Evolutionary conservation across 2,113 vertebrate species (phyloP).

Genomic region (Spea bombifrons): DNA sequence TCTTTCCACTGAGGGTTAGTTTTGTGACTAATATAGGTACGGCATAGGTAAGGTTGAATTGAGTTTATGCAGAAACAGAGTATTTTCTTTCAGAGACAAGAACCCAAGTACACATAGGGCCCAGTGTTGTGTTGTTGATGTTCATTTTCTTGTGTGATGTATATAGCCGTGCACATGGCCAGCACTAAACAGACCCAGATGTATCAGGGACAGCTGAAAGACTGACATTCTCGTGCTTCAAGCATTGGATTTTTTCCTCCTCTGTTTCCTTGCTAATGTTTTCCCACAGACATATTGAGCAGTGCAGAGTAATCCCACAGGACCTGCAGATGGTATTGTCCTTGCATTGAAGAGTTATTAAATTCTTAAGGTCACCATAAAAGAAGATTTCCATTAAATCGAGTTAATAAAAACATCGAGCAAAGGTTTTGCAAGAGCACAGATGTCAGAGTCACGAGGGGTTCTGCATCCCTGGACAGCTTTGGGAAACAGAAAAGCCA

Average conservation of each 20-base stretch:
- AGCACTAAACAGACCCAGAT: neutral
- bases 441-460: conserved; percentile 67
- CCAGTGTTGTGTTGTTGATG: no score
- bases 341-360: conserved; percentile 77
- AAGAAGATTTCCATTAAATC: conserved; percentile 72
- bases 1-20: no score
- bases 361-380: conserved; percentile 80
- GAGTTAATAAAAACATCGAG: conserved; percentile 81
- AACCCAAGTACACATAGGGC: no score
- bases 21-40: no score
- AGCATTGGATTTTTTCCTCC: conserved; percentile 26
- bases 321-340: conserved; percentile 75
- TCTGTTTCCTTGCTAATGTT: conserved; percentile 55
- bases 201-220: conserved; percentile 25
- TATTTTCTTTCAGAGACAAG: no score
- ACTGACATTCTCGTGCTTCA: conserved; percentile 57
- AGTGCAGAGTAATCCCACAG: conserved; percentile 61
- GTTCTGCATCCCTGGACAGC: conserved; percentile 59
- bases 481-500: conserved; percentile 58
- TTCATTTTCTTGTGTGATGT: neutral
- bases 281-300: conserved; percentile 69
- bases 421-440: conserved; percentile 70
- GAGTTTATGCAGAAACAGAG: no score
- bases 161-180: neutral
- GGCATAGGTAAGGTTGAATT: no score